A percentile compares a stretch with the other conserved stretches of the same genome.
Conservation (phyloP, 2,113 vertebrate genomes). For the Dolichotis patagonum region DNA sequence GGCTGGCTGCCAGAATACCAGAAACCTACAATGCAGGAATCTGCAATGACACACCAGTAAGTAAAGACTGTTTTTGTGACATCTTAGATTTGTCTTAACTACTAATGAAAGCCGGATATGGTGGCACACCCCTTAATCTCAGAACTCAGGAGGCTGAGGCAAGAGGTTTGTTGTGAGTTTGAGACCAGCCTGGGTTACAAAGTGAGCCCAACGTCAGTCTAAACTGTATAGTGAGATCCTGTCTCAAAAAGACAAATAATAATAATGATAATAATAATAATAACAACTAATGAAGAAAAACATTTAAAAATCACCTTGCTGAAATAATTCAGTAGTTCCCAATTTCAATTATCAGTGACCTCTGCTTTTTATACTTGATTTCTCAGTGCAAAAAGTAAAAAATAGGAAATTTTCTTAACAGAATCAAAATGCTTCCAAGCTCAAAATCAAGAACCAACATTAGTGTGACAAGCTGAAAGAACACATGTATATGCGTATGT, state of each 20-base stretch:
- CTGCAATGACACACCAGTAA: not conserved
- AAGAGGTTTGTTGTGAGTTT: no score
- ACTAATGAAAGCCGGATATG: not conserved
- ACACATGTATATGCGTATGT: no score
- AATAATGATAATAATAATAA: no score
- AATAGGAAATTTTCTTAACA: slow-evolving; percentile 15
- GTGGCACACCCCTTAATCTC: no score
- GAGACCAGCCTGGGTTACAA: no score
- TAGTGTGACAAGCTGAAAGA: no score
- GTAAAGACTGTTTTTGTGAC: not conserved
- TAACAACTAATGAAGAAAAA: slow-evolving; percentile 13
- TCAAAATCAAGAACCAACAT: slow-evolving; percentile 34
- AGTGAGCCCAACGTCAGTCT: no score
- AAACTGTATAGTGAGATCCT: no score
- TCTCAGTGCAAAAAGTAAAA: slow-evolving; percentile 39
- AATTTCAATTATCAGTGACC: not conserved
- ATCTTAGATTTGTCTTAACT: slow-evolving; percentile 53
- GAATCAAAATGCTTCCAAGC: slow-evolving; percentile 53
- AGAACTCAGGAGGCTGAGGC: no score
- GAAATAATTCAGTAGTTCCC: slow-evolving; percentile 32
- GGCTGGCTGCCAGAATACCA: not conserved
- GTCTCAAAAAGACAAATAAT: no score
- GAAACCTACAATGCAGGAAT: not conserved
- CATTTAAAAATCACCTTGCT: slow-evolving; percentile 17
- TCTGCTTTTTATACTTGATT: slow-evolving; percentile 12